Percentiles rank a stretch among this genome's conserved stretches.
Evolutionary conservation across 2,113 vertebrate genomes (phyloP).

Genomic region (Bambusicola thoracicus): DNA sequence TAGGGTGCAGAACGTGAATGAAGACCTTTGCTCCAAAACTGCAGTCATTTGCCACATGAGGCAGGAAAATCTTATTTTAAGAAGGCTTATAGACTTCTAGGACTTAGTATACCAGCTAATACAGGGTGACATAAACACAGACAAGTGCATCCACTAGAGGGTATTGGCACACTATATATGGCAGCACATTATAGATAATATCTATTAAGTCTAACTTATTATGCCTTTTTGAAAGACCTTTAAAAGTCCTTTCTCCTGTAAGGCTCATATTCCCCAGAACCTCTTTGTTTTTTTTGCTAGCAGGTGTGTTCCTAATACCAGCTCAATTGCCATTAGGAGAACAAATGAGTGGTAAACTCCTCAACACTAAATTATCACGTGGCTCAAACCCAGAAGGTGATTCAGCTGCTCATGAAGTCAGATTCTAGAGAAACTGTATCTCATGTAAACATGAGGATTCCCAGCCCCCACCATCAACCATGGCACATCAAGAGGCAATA

Average conservation of each 20-base stretch:
- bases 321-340: conserved; percentile 35
- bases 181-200: background rate
- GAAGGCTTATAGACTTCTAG: background rate
- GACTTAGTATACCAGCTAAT: background rate
- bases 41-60: background rate
- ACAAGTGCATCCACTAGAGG: conserved; percentile 62
- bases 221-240: background rate
- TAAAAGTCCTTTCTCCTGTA: background rate
- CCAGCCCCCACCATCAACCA: background rate
- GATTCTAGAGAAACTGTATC: background rate
- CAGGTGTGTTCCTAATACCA: conserved; percentile 25
- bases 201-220: conserved; percentile 23
- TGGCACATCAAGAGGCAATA: background rate
- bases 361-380: background rate
- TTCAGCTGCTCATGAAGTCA: conserved; percentile 17
- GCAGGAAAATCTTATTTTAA: background rate
- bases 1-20: background rate
- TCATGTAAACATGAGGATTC: background rate
- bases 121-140: background rate
- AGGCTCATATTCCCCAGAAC: background rate
- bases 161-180: conserved; percentile 62
- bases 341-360: background rate
- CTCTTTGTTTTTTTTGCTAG: background rate
- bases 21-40: background rate
- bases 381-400: background rate